These are phyloP conservation scores for Pangasius macronema DNA, from an alignment of 2,797 vertebrate genomes.

Conservation along the genomic window DNA sequence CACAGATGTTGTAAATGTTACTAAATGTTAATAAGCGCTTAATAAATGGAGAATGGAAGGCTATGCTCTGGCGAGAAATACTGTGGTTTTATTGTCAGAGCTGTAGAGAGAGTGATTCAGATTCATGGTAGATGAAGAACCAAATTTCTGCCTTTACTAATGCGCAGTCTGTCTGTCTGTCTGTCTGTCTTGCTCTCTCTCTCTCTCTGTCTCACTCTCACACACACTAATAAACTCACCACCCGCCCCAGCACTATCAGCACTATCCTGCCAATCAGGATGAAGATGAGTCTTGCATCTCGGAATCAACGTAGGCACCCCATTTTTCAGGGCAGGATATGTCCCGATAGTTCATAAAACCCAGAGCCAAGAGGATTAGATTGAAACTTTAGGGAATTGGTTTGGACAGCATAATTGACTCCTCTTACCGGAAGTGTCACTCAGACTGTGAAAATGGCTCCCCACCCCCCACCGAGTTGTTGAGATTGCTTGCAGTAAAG, in stretches of 20 bases:
- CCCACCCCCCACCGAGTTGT: conserved; percentile 21
- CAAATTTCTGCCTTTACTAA: conserved; percentile 7
- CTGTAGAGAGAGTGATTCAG: conserved; percentile 7
- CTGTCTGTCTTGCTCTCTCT: not conserved
- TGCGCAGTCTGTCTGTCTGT: conserved; percentile 6
- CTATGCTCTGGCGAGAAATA: not conserved
- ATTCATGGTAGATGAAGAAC: conserved; percentile 20
- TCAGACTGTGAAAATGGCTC: conserved; percentile 40
- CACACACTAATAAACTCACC: conserved; percentile 24
- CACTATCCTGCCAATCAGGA: conserved; percentile 25
- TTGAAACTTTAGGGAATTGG: conserved; percentile 53
- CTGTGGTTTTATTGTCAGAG: conserved; percentile 12
- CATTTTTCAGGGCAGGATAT: conserved; percentile 34
- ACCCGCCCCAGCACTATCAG: conserved; percentile 23
- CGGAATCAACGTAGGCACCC: conserved; percentile 20
- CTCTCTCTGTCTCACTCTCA: not conserved
- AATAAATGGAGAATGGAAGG: not conserved
- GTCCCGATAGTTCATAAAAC: conserved; percentile 47
- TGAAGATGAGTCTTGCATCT: conserved; percentile 19
- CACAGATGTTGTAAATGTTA: not conserved
- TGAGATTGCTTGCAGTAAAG: conserved; percentile 43
- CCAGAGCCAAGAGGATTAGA: conserved; percentile 42
- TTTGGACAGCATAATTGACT: conserved; percentile 60
- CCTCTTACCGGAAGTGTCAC: conserved; percentile 59
- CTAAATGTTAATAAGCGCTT: not conserved